Conservation (phyloP, 2,113 vertebrate genomes). For the Rhizomys pruinosus region DNA sequence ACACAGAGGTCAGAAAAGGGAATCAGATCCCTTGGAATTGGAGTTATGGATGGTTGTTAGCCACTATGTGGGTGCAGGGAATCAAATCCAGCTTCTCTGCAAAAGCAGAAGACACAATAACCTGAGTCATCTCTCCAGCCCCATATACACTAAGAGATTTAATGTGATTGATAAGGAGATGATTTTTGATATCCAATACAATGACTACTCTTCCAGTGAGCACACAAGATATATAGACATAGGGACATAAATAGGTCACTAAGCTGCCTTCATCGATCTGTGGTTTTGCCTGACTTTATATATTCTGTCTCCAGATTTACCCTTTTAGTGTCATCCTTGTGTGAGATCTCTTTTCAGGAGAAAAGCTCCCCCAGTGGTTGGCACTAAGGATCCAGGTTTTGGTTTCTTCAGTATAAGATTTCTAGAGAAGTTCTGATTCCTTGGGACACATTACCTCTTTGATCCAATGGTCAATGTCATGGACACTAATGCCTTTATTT, state of each 20-base stretch:
- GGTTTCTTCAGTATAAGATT: background rate
- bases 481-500: background rate
- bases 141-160: background rate
- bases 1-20: no score
- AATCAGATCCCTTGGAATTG: no score
- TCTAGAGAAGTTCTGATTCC: background rate
- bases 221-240: background rate
- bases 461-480: background rate
- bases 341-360: background rate
- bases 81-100: no score
- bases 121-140: no score
- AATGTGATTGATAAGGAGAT: background rate
- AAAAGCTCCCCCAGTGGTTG: background rate
- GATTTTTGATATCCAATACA: background rate
- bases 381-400: background rate
- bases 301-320: background rate
- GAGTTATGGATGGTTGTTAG: no score
- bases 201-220: slow-evolving; percentile 7
- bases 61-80: no score
- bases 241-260: no score
- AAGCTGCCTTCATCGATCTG: background rate
- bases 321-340: background rate
- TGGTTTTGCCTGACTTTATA: background rate
- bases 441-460: background rate
- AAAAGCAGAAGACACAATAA: no score